These are phyloP conservation scores for Tenodera sinensis DNA, from an alignment of 2,888 invertebrate genomes.

Conservation along the genomic window DNA sequence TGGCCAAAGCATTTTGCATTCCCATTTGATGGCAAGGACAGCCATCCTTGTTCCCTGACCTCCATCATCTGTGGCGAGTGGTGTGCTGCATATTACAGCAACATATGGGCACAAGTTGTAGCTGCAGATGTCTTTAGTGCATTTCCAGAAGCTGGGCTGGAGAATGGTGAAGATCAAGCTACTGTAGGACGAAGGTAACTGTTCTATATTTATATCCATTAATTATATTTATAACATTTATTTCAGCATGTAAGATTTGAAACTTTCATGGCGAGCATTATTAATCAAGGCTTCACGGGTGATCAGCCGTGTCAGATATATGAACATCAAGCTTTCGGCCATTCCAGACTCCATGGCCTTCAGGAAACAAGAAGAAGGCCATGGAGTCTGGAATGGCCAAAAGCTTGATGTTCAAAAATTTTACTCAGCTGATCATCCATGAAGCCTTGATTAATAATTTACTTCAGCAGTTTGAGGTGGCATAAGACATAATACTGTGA, in stretches of 20 bases:
- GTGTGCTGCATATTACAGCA: conserved; percentile 80
- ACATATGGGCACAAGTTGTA: conserved; percentile 82
- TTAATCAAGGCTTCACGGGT: no score
- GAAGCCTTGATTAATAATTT: no score
- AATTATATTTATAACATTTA: background rate
- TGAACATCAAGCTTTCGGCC: no score
- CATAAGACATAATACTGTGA: no score
- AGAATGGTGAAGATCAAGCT: conserved; percentile 38
- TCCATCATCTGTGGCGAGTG: conserved; percentile 80
- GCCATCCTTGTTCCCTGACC: conserved; percentile 80
- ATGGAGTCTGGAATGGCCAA: no score
- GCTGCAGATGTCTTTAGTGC: conserved; percentile 88
- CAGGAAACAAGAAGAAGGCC: no score
- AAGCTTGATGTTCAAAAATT: no score
- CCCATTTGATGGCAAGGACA: conserved; percentile 72
- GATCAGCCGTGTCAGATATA: no score
- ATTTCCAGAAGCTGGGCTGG: conserved; percentile 63
- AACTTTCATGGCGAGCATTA: no score
- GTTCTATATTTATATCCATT: background rate
- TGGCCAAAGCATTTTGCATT: conserved; percentile 81
- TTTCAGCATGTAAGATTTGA: no score
- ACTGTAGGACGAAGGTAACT: conserved; percentile 37
- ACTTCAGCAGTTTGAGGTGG: background rate
- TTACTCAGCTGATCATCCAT: no score
- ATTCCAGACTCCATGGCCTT: no score